These are phyloP conservation scores for Neotoxoptera formosana DNA, from an alignment of 1,140 invertebrate genomes.

Conservation along the genomic window DNA sequence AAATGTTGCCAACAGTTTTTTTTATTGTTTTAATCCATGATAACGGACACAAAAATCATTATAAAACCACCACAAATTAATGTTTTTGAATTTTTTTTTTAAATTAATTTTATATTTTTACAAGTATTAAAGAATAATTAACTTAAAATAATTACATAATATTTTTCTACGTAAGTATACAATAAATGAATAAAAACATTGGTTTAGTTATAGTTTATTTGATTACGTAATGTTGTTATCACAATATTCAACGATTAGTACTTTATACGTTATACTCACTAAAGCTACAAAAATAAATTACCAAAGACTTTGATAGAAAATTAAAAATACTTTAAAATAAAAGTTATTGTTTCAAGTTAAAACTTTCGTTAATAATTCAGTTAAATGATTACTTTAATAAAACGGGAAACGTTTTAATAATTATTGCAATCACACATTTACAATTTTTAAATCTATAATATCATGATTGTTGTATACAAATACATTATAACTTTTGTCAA, in stretches of 20 bases:
- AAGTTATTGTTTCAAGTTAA: not conserved
- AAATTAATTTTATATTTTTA: not conserved
- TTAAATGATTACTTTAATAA: not conserved
- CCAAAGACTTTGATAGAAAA: not conserved
- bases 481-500: not conserved
- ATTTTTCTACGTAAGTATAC: not conserved
- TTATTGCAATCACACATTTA: not conserved
- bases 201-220: not conserved
- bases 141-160: not conserved
- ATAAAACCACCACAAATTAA: too few relatives aligned
- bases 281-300: not conserved
- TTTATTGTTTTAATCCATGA: too few relatives aligned
- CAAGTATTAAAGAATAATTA: not conserved
- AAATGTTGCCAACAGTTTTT: too few relatives aligned
- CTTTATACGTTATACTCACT: not conserved
- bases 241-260: not conserved
- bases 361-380: not conserved
- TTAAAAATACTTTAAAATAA: not conserved
- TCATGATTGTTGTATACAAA: not conserved
- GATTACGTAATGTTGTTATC: not conserved
- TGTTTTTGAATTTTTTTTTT: not conserved
- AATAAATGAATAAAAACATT: not conserved
- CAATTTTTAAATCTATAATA: not conserved
- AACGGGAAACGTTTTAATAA: conserved; percentile 22
- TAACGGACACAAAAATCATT: too few relatives aligned